Evolutionary conservation across 2,888 invertebrate genomes (phyloP), one percentile per base, ranked within the genome.

Genomic region (Eilema sororculum): DNA sequence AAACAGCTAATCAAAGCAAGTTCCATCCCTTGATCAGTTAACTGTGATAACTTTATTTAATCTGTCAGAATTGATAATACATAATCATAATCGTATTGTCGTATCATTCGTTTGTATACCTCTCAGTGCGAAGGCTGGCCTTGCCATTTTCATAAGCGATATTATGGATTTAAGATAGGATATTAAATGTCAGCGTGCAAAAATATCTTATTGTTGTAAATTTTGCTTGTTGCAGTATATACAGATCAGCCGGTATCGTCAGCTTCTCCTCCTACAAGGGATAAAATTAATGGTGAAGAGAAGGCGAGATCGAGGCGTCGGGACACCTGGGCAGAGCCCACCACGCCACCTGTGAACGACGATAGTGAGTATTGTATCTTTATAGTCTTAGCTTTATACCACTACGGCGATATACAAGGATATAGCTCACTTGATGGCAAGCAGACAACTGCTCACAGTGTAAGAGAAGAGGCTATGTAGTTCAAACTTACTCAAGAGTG

Each of bases 191-290:
- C 57, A 58, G 12, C 22, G 57, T 12, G 12, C 10, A 22, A 24
- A 57, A 24, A 22, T 20, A 24, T 24, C 22, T 60, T 20, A 60
- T 30, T 30, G 1, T 30, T 6, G 9, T 59, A 28, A 30, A 20
- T 25, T 3, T 24, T 28, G 12, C 30, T 82, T 81, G 70, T 92
- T 91, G 0, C 90, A 96, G 96, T 96, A 76, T 97, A 97, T 90
- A 96, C 95, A 28, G 96, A 97, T 88, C 97, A 97, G 88, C 97
- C 97, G 28, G 96, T 97, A 61, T 97, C 97, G 72, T 97, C 97
- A 73, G 97, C 97, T 56, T 97, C 97, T 5, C 97, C 98, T 63
- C 97, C 97, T 61, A 98, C 97, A 28, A 94, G 97, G 76, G 97
- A 97, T 91, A 98, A 97, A 95, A 96, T 97, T 83, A 96, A 97